phyloP scores from a whole-genome alignment of 1,140 invertebrate species.

The Bathynomus jamesi region DNA sequence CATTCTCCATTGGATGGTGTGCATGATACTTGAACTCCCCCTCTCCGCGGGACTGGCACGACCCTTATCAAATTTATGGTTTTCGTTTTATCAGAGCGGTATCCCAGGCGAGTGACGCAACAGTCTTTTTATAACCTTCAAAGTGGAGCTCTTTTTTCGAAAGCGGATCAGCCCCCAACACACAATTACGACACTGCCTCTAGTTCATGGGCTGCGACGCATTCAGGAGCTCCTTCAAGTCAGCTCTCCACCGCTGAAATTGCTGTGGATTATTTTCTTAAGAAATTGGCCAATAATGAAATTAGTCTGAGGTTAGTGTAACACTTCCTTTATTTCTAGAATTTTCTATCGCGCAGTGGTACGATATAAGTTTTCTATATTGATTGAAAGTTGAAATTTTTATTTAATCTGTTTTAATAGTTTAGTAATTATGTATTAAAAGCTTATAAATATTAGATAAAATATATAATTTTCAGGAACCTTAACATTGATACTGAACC shows the following conservation, averaged over 20 bases:
- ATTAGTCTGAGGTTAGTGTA: constrained; percentile 24
- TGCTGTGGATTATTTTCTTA: constrained; percentile 51
- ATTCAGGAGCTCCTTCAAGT: constrained; percentile 17
- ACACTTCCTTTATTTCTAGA: too few species aligned
- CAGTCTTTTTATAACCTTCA: neutral
- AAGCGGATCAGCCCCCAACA: neutral
- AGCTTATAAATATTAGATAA: too few species aligned
- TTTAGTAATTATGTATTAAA: too few species aligned
- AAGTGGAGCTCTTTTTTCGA: neutral
- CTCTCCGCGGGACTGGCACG: too few species aligned
- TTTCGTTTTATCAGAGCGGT: neutral
- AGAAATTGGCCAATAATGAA: constrained; percentile 46
- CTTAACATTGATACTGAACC: too few species aligned
- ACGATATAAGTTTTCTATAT: too few species aligned
- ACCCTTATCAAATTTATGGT: too few species aligned
- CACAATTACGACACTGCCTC: constrained; percentile 13
- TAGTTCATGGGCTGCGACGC: constrained; percentile 4
- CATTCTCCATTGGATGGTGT: too few species aligned
- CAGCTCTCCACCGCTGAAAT: constrained; percentile 43
- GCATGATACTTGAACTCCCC: too few species aligned
- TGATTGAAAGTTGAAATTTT: neutral
- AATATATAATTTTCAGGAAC: too few species aligned
- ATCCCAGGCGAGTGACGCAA: neutral
- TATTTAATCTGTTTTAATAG: neutral
- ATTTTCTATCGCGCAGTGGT: too few species aligned